A percentile compares a stretch with the other conserved stretches of the same genome.
Conservation (phyloP, 1,140 invertebrate genomes). For the Rhyzopertha dominica region DNA sequence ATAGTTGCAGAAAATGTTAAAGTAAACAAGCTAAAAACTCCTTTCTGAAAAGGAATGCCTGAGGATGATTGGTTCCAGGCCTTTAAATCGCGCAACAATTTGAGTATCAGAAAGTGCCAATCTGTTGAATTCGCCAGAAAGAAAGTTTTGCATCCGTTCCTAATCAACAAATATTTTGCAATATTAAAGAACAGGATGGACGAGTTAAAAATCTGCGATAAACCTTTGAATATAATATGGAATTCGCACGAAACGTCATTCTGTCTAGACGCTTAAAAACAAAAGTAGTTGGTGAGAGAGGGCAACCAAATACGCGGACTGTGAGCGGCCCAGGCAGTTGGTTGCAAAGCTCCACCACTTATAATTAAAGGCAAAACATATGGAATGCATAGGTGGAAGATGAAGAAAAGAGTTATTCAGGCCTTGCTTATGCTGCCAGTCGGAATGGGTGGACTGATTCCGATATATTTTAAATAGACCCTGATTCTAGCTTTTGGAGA, state of each 20-base stretch:
- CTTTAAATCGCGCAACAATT: slow-evolving; percentile 13
- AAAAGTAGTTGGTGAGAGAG: slow-evolving; percentile 21
- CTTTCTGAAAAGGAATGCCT: slow-evolving; percentile 32
- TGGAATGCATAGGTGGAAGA: slow-evolving; percentile 26
- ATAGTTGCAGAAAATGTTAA: slow-evolving; percentile 27
- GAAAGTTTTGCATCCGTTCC: slow-evolving; percentile 19
- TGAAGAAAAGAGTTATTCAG: slow-evolving; percentile 20
- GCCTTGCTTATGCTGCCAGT: slow-evolving; percentile 28
- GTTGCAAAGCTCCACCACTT: slow-evolving; percentile 6
- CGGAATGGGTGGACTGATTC: slow-evolving; percentile 36
- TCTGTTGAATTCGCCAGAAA: slow-evolving; percentile 19
- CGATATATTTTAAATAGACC: slow-evolving; percentile 24
- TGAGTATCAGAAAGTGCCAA: slow-evolving; percentile 19
- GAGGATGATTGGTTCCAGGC: slow-evolving; percentile 15
- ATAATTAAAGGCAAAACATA: slow-evolving; percentile 31
- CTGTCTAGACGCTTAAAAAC: slow-evolving; percentile 17
- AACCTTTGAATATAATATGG: slow-evolving; percentile 16
- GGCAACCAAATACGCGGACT: slow-evolving; percentile 13
- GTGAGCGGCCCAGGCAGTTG: slow-evolving; percentile 11
- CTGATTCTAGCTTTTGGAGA: slow-evolving; percentile 20
- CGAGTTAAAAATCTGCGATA: too few species aligned
- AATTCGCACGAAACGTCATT: slow-evolving; percentile 27
- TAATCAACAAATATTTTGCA: slow-evolving; percentile 19
- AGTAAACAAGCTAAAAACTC: slow-evolving; percentile 26
- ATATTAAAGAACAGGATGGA: slow-evolving; percentile 12